These are phyloP conservation scores for Strix aluco DNA, from an alignment of 2,113 vertebrate genomes.

Conservation along the genomic window DNA sequence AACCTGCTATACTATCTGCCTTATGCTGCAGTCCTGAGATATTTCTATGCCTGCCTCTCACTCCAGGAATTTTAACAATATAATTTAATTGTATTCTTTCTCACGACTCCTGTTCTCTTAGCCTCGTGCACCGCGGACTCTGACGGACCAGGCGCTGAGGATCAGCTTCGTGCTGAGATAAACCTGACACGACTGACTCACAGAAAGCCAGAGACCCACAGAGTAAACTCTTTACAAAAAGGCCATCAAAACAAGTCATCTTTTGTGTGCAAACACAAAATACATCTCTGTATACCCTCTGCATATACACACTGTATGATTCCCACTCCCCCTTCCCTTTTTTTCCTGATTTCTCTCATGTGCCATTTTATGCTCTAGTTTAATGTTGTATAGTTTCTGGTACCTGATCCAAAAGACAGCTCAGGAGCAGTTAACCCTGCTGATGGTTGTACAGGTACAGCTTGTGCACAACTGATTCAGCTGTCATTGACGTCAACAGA, in stretches of 20 bases:
- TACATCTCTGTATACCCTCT: not conserved
- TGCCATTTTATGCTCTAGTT: not conserved
- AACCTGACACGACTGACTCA: not conserved
- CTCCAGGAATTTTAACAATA: not conserved
- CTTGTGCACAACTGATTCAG: not conserved
- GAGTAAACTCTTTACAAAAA: not conserved
- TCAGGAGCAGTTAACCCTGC: not conserved
- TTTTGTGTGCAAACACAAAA: not conserved
- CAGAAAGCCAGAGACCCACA: not conserved
- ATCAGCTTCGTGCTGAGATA: not conserved
- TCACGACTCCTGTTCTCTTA: not conserved
- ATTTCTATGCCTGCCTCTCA: not conserved
- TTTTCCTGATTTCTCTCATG: not conserved
- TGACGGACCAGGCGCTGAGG: not conserved
- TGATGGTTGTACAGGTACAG: not conserved
- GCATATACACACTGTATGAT: not conserved
- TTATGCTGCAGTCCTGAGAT: not conserved
- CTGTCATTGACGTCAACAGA: not conserved
- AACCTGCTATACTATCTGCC: not conserved
- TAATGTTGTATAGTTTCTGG: not conserved
- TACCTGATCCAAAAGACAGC: not conserved
- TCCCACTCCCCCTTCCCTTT: not conserved
- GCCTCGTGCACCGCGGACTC: fast-evolving
- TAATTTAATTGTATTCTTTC: not conserved
- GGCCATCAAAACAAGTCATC: not conserved